Base-by-base conservation (phyloP, 2,797 vertebrate species). In the Gephyroberyx darwinii region DNA sequence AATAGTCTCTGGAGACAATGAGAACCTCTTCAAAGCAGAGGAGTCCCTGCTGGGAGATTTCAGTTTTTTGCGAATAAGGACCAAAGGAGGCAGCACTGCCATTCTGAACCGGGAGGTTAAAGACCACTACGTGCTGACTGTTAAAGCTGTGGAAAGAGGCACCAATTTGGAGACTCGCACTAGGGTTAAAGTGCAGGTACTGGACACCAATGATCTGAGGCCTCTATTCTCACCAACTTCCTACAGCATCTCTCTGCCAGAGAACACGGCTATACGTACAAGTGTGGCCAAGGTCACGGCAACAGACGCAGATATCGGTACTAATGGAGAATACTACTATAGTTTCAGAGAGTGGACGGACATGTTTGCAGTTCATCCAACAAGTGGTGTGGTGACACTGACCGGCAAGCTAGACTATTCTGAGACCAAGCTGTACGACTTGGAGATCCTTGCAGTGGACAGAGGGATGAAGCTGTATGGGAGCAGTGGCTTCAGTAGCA, bases 11-110 rank as follows among this genome's bases (percentile, higher is more conserved):
- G 98, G 98, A 77, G 98, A 99, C 93, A 96, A 87, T 71, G 98
- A 99, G 84, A 99, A 98, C 90, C 91, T 99, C 53, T 99, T 99
- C 88, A 99, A 99, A 95, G 97, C 98, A 4, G 98, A 99, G 91
- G 98, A 99, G 76, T 93, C 97, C 55, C 55, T 95, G 79, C 85
- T 99, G 87, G 98, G 98, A 84, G 96, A 99, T 91, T 99, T 99
- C 86, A 98, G 96, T 89, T 99, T 98, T 92, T 91, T 99, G 91
- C 94, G 98, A 84, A 96, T 99, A 95, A 92, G 98, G 94, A 99
- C 98, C 95, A 99, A 99, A 95, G 98, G 98, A 90, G 98, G 98
- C 88, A 99, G 98, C 88, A 96, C 96, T 65, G 95, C 96, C 88
- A 98, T 98, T 89, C 95, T 99, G 58, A 99, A 99, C 71, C 93